These are phyloP conservation scores for Omphaloscelis lunosa DNA, from an alignment of 2,888 invertebrate species.

Conservation along the genomic window DNA sequence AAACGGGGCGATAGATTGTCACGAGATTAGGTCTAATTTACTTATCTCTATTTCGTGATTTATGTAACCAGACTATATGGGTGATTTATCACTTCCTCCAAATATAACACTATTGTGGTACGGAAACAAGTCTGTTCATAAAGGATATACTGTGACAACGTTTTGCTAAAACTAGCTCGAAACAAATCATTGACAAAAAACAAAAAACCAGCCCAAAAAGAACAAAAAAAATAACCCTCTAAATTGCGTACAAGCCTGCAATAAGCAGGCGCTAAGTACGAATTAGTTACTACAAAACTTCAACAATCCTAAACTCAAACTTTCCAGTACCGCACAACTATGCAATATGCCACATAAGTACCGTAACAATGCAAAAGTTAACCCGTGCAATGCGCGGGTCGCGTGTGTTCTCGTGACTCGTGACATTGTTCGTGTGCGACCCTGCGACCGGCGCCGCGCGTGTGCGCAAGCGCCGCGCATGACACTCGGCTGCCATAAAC, in stretches of 20 bases:
- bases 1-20: slow-evolving; percentile 24
- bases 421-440: slow-evolving; percentile 71
- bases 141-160: not conserved
- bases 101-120: slow-evolving; percentile 27
- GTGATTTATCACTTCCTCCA: slow-evolving; percentile 53
- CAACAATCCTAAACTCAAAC: not conserved
- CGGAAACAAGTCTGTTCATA: slow-evolving; percentile 2
- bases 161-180: not conserved
- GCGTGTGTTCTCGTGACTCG: slow-evolving; percentile 53
- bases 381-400: slow-evolving; percentile 50
- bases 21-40: slow-evolving; percentile 36
- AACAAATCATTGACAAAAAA: not conserved
- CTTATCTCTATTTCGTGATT: slow-evolving; percentile 53
- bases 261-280: not conserved
- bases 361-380: slow-evolving; percentile 40
- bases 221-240: not conserved
- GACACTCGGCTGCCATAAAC: slow-evolving; percentile 50
- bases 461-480: slow-evolving; percentile 58
- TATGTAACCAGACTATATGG: slow-evolving; percentile 46
- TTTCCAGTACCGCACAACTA: not conserved
- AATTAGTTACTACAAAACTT: not conserved
- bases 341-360: slow-evolving; percentile 4
- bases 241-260: not conserved
- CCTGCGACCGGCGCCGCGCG: slow-evolving; percentile 47
- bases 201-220: not conserved